phyloP scores from a whole-genome alignment of 2,888 invertebrate species.

The Sphaeridia pumilis region DNA sequence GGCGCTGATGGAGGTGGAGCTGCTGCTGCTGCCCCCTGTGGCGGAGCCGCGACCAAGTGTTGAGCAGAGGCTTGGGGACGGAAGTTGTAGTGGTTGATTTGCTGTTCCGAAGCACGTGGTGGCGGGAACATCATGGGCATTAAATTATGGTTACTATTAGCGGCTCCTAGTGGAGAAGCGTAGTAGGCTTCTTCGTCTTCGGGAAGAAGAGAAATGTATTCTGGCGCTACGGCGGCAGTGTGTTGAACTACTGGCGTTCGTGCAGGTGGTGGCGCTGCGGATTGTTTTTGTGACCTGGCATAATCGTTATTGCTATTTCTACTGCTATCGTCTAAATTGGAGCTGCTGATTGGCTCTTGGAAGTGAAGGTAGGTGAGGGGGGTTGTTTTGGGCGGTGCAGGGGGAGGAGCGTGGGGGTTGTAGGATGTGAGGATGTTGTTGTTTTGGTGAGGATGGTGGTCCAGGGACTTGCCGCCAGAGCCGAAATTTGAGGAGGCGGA shows the following conservation, averaged over 20 bases:
- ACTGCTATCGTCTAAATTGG: background rate
- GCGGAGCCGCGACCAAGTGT: too few relatives aligned
- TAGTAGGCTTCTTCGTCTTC: slow-evolving; percentile 22
- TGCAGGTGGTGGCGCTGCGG: slow-evolving; percentile 3
- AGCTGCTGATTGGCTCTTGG: background rate
- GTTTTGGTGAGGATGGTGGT: slow-evolving; percentile 13
- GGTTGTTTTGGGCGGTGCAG: slow-evolving; percentile 11
- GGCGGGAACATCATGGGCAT: slow-evolving; percentile 15
- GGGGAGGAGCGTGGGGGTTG: background rate
- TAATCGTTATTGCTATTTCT: too few relatives aligned
- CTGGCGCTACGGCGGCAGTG: slow-evolving; percentile 11
- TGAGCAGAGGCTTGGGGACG: too few relatives aligned
- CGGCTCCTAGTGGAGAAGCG: slow-evolving; percentile 1
- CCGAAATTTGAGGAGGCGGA: too few relatives aligned
- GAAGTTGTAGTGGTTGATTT: too few relatives aligned
- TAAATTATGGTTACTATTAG: slow-evolving; percentile 8
- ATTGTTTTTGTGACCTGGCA: background rate
- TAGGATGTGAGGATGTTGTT: slow-evolving; percentile 17
- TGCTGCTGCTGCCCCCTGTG: background rate
- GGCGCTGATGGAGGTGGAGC: too few relatives aligned
- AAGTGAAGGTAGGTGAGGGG: slow-evolving; percentile 6
- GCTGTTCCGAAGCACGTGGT: too few relatives aligned
- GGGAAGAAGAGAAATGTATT: slow-evolving; percentile 23
- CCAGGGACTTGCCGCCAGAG: background rate
- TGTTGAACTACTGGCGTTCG: background rate